Conservation (phyloP, 2,888 invertebrate genomes). For the Phlogophora meticulosa region DNA sequence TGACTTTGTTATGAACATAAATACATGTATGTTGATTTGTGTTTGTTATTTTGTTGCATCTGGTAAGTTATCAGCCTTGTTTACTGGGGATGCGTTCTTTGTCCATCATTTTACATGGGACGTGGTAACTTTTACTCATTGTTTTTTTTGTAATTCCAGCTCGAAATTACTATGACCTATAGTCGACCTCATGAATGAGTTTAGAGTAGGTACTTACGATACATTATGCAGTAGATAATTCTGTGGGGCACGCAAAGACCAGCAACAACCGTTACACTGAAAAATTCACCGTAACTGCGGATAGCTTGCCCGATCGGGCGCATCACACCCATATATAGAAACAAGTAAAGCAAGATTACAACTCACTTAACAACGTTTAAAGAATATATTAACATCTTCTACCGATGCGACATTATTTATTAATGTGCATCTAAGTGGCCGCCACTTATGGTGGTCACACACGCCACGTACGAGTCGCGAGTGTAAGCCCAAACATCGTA, state of each 20-base stretch:
- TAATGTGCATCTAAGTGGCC: conserved; percentile 82
- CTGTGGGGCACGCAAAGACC: background rate
- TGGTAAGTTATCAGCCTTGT: background rate
- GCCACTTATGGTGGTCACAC: conserved; percentile 83
- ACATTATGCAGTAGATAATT: background rate
- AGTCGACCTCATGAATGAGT: no score
- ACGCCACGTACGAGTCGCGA: conserved; percentile 71
- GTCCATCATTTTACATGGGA: background rate
- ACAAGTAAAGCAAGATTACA: conserved; percentile 70
- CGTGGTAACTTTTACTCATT: no score
- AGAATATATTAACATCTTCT: conserved; percentile 80
- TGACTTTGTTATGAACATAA: background rate
- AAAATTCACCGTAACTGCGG: conserved; percentile 28
- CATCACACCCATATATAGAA: conserved; percentile 68
- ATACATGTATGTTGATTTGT: conserved; percentile 1
- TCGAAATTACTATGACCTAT: no score
- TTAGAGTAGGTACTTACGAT: background rate
- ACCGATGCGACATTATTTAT: conserved; percentile 81
- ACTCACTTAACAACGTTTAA: conserved; percentile 78
- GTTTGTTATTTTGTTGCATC: conserved; percentile 1
- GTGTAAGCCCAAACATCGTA: conserved; percentile 77
- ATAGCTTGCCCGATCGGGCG: conserved; percentile 33
- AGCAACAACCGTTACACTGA: conserved; percentile 26
- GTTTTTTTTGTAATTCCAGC: no score
- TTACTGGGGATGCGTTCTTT: background rate